phyloP scores from a whole-genome alignment of 2,797 vertebrate genomes.

The Anabacerthia variegaticeps region DNA sequence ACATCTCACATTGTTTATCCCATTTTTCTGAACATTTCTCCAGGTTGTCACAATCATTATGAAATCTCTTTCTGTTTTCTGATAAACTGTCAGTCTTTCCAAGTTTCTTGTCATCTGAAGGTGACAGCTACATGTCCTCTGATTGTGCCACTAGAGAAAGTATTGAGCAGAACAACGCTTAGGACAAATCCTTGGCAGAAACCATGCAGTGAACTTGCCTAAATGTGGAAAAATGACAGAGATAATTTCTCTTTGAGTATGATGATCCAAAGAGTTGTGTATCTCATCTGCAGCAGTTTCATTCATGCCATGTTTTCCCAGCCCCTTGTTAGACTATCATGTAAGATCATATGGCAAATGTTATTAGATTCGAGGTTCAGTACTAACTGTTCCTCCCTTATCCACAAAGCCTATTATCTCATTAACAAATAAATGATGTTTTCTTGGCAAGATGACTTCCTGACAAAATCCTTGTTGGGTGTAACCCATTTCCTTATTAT shows the following conservation, averaged over 20 bases:
- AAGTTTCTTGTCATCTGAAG: not conserved
- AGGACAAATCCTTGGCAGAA: not conserved
- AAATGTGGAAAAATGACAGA: not conserved
- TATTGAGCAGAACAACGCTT: not conserved
- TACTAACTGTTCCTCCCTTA: not conserved
- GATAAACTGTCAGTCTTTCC: not conserved
- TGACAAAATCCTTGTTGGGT: constrained; percentile 28
- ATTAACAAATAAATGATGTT: not conserved
- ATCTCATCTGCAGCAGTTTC: not conserved
- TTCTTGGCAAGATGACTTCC: constrained; percentile 32
- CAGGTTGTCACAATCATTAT: not conserved
- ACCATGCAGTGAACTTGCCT: not conserved
- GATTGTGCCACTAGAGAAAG: not conserved
- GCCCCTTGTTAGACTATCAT: not conserved
- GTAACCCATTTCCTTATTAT: constrained; percentile 31
- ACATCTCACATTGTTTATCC: not conserved
- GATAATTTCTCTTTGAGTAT: not conserved
- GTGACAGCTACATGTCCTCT: not conserved
- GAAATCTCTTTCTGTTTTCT: not conserved
- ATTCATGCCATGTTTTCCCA: not conserved
- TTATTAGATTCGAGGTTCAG: not conserved
- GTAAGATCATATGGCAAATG: not conserved
- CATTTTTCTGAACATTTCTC: not conserved
- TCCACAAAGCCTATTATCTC: not conserved
- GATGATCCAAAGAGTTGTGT: not conserved